Percentiles rank a stretch among this genome's conserved stretches.
Evolutionary conservation across 1,140 invertebrate species (phyloP).

Genomic region (Pogonomyrmex barbatus): DNA sequence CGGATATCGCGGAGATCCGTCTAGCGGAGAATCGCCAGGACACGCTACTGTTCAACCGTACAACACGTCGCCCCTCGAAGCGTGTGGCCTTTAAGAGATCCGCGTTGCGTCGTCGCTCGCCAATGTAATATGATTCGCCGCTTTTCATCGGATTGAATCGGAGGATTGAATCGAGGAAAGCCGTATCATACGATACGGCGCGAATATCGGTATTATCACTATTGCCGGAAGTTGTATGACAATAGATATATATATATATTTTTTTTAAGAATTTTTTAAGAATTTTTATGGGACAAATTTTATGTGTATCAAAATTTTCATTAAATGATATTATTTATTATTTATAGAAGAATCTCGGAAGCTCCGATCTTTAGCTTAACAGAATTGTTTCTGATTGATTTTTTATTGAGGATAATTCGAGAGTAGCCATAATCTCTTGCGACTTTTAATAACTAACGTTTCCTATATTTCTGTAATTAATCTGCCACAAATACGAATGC

Average conservation of each 20-base stretch:
- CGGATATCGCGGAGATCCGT: constrained; percentile 61
- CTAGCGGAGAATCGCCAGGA: constrained; percentile 61
- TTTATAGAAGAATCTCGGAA: background rate
- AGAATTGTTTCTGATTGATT: background rate
- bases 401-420: background rate
- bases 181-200: background rate
- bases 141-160: constrained; percentile 14
- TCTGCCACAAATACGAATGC: background rate
- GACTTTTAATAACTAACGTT: background rate
- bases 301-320: background rate
- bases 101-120: background rate
- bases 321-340: background rate
- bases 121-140: constrained; percentile 31
- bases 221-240: background rate
- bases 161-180: constrained; percentile 15
- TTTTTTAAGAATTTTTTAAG: constrained; percentile 2
- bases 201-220: background rate
- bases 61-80: constrained; percentile 69
- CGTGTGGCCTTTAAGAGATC: constrained; percentile 25
- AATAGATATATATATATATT: background rate
- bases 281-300: background rate
- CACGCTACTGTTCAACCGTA: constrained; percentile 42
- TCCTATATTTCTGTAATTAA: background rate
- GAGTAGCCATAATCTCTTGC: background rate
- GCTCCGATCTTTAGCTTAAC: background rate